Percentiles rank a stretch among this genome's conserved stretches.
Evolutionary conservation across 2,888 invertebrate species (phyloP).

Genomic region (Itoplectis maculator): DNA sequence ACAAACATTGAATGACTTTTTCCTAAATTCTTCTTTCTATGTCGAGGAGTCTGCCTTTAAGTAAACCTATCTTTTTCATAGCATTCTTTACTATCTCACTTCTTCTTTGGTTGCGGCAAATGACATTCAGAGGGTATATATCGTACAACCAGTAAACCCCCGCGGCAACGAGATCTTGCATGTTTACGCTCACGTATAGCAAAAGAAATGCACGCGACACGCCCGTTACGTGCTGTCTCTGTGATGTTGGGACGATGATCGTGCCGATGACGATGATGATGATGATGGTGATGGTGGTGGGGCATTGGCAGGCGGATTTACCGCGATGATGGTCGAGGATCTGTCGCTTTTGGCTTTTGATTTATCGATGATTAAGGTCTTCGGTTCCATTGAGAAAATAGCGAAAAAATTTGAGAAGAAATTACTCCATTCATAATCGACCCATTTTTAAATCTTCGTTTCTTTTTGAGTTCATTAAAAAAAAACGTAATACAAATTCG

Average conservation of each 20-base stretch:
- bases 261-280: slow-evolving; percentile 54
- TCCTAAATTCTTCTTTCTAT: no score
- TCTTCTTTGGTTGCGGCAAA: slow-evolving; percentile 32
- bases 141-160: slow-evolving; percentile 13
- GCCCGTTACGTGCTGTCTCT: slow-evolving; percentile 56
- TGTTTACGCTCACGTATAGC: slow-evolving; percentile 66
- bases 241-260: slow-evolving; percentile 58
- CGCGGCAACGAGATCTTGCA: slow-evolving; percentile 54
- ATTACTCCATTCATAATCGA: background rate
- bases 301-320: slow-evolving; percentile 61
- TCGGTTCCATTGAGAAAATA: slow-evolving; percentile 36
- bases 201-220: slow-evolving; percentile 65
- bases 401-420: slow-evolving; percentile 26
- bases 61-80: background rate
- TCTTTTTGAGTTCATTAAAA: background rate
- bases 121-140: background rate
- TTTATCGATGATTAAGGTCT: slow-evolving; percentile 53
- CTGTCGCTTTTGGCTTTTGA: slow-evolving; percentile 65
- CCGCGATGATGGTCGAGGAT: slow-evolving; percentile 66
- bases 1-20: no score
- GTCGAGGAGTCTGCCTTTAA: background rate
- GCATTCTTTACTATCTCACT: background rate
- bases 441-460: background rate
- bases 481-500: background rate
- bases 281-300: slow-evolving; percentile 66